Base-by-base conservation (phyloP, 2,888 invertebrate genomes). In the Pandemis heparana region DNA sequence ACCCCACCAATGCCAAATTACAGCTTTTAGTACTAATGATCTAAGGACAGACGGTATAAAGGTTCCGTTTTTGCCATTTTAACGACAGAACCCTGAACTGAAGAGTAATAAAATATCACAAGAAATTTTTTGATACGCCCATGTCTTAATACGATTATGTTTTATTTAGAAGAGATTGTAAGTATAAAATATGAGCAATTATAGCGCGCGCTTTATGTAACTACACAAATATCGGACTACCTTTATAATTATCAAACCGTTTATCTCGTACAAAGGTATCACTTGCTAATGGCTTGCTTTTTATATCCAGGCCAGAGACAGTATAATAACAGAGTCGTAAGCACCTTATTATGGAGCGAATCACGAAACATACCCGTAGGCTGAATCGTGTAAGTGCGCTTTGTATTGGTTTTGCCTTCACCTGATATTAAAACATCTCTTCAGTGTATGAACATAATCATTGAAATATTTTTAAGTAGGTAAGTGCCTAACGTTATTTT, bases 321-420 rank as follows among this genome's bases (percentile, higher is more conserved):
- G 75, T 74, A 75, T 81, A 82, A 82, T 82, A 79, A 81, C 80
- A 78, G 75, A 70, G 77, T 75, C 75, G 77, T 78, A 76, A 77
- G 77, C 75, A 77, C 70, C 76, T 77, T 76, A 78, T 79, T 79
- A 77, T 65, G 74, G 75, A 75, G 67, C 51, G 69, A 75, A 78
- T 77, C 77, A 77, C 77, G 77, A 77, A 77, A 75, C 67, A 56
- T 67, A 72, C 74, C 76, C 71, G 48, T n/a, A 65, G 76, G 77
- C 74, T 41, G 61, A 73, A 73, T 73, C 73, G 70, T 71, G 43
- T 68, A 74, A 77, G 73, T 77, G 72, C 75, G 75, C 69, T 71
- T 78, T 77, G 72, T 79, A 73, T 81, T 80, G 76, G 76, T 79
- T 80, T 80, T 78, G 75, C 63, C 72, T 77, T 77, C 73, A 56